These are phyloP conservation scores for Actenoides lindsayi DNA, from an alignment of 2,113 vertebrate genomes.

Conservation along the genomic window DNA sequence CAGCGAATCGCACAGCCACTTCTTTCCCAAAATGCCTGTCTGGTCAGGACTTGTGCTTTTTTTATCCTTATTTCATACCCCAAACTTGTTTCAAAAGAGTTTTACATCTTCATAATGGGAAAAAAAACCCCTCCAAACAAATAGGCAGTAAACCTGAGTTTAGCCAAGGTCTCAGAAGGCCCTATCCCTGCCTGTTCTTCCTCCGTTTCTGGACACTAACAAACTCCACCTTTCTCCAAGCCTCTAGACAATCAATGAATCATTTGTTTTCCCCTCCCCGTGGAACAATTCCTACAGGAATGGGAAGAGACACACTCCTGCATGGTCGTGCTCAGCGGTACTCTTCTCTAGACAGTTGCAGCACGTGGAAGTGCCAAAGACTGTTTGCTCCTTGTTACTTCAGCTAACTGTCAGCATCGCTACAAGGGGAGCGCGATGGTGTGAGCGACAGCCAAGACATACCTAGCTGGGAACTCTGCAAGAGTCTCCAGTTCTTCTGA, in stretches of 20 bases:
- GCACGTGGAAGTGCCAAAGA: not conserved
- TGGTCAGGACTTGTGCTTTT: not conserved
- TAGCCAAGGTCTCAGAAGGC: not conserved
- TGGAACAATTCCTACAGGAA: not conserved
- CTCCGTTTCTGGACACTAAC: not conserved
- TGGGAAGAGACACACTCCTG: slow-evolving; percentile 19
- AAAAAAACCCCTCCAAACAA: not conserved
- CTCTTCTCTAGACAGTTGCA: not conserved
- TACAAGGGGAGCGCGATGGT: not conserved
- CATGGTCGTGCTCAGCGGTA: not conserved
- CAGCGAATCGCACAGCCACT: not conserved
- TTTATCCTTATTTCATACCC: not conserved
- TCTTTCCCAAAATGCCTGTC: not conserved
- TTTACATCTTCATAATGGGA: not conserved
- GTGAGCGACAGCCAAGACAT: not conserved
- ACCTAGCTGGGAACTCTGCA: not conserved
- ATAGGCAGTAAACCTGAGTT: not conserved
- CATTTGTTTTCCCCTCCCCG: slow-evolving; percentile 18
- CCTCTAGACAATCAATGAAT: slow-evolving; percentile 15
- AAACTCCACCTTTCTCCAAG: slow-evolving; percentile 15
- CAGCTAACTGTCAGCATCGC: not conserved
- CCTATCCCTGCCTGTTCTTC: not conserved
- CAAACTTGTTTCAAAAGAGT: not conserved
- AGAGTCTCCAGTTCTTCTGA: not conserved
- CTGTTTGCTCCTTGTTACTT: not conserved